Percentiles rank a stretch among this genome's conserved stretches.
phyloP scores from a whole-genome alignment of 2,113 vertebrate species.

The Erythrocebus patas region DNA sequence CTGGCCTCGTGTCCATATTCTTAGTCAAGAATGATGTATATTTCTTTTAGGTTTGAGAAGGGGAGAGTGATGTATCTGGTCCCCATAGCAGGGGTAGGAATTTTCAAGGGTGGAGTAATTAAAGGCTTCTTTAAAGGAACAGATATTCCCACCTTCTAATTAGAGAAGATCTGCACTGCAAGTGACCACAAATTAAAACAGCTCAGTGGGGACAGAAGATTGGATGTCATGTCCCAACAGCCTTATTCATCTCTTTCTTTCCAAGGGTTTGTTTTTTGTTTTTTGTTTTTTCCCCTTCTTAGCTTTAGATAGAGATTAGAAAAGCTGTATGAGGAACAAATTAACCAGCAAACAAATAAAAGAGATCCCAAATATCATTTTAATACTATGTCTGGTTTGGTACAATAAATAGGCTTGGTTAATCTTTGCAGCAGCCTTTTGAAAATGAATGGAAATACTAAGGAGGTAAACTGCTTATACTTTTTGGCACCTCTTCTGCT shows the following conservation, averaged over 20 bases:
- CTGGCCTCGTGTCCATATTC: not conserved
- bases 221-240: not conserved
- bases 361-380: not conserved
- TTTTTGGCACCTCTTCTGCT: too few relatives aligned
- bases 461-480: not conserved
- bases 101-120: conserved; percentile 56
- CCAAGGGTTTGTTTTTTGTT: not conserved
- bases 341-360: not conserved
- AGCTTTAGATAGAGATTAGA: not conserved
- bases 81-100: not conserved
- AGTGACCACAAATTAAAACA: conserved; percentile 37
- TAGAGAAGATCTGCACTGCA: conserved; percentile 50
- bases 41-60: not conserved
- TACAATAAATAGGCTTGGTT: not conserved
- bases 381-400: not conserved
- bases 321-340: not conserved
- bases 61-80: not conserved
- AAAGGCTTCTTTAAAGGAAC: conserved; percentile 62
- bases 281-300: not conserved
- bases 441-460: not conserved
- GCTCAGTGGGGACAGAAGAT: not conserved
- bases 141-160: conserved; percentile 66
- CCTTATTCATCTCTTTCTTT: not conserved
- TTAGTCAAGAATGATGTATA: not conserved
- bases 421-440: not conserved